Evolutionary conservation across 2,888 invertebrate genomes (phyloP).

Genomic region (Acrobasis repandana): DNA sequence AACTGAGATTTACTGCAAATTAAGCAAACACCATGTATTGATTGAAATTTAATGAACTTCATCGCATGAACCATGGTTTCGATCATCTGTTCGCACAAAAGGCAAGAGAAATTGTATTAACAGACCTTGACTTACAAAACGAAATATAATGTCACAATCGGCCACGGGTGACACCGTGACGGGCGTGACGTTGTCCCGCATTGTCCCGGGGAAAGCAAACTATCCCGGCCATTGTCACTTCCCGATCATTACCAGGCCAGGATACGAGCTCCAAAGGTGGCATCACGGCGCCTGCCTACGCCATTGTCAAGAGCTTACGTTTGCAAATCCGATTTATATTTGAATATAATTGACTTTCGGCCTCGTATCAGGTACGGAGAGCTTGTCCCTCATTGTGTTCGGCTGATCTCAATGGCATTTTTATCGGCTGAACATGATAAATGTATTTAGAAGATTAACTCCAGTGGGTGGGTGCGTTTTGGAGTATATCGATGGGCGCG

Average conservation of each 20-base stretch:
- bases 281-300: conserved; percentile 65
- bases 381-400: conserved; percentile 72
- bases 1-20: background rate
- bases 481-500: conserved; percentile 38
- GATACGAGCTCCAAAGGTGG: conserved; percentile 47
- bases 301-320: conserved; percentile 77
- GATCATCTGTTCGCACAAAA: conserved; percentile 4
- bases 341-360: conserved; percentile 82
- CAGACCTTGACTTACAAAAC: conserved; percentile 58
- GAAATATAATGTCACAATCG: conserved; percentile 45
- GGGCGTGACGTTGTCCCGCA: conserved; percentile 46
- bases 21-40: background rate
- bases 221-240: conserved; percentile 37
- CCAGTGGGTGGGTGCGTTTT: conserved; percentile 59
- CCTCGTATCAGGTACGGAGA: conserved; percentile 72
- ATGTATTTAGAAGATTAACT: conserved; percentile 78
- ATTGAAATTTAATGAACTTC: background rate
- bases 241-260: conserved; percentile 47
- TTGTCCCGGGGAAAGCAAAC: conserved; percentile 41
- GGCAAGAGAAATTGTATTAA: conserved; percentile 23
- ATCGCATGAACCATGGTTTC: background rate
- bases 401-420: conserved; percentile 78
- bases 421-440: conserved; percentile 80
- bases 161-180: conserved; percentile 40
- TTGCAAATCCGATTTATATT: conserved; percentile 83